These are phyloP conservation scores for Chydorus sphaericus DNA, from an alignment of 2,888 invertebrate genomes.

Conservation along the genomic window DNA sequence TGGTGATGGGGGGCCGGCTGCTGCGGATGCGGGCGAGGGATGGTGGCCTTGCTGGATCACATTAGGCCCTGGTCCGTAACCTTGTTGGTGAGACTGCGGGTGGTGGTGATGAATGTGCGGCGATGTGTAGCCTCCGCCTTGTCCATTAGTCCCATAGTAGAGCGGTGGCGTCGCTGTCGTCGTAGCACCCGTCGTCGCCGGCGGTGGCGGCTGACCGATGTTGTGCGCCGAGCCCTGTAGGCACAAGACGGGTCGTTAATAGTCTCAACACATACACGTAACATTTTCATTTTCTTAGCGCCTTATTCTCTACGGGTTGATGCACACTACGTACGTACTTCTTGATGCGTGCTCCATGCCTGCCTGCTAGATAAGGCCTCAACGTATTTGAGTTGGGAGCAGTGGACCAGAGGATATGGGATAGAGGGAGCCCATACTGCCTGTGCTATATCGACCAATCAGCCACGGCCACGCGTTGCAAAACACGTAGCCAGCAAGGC, in stretches of 20 bases:
- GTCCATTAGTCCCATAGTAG: background rate
- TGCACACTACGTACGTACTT: too few relatives aligned
- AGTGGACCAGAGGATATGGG: too few relatives aligned
- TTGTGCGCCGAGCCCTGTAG: background rate
- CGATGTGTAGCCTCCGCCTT: background rate
- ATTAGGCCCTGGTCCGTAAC: background rate
- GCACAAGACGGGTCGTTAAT: too few relatives aligned
- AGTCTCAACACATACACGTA: too few relatives aligned
- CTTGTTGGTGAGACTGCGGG: conserved; percentile 14
- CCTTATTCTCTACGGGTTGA: too few relatives aligned
- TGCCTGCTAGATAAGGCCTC: too few relatives aligned
- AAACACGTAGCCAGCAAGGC: too few relatives aligned
- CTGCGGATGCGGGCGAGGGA: background rate
- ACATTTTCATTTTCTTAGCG: too few relatives aligned
- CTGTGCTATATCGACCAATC: too few relatives aligned
- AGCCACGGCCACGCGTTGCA: background rate
- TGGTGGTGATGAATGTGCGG: background rate
- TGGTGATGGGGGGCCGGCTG: background rate
- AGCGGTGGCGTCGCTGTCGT: conserved; percentile 1
- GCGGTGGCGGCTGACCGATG: background rate
- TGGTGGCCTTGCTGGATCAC: background rate
- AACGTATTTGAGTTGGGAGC: too few relatives aligned
- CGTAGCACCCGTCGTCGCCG: background rate
- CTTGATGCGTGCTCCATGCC: too few relatives aligned
- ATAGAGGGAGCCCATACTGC: too few relatives aligned